phyloP scores from a whole-genome alignment of 2,888 invertebrate species.

The Leucophora obtusa region DNA sequence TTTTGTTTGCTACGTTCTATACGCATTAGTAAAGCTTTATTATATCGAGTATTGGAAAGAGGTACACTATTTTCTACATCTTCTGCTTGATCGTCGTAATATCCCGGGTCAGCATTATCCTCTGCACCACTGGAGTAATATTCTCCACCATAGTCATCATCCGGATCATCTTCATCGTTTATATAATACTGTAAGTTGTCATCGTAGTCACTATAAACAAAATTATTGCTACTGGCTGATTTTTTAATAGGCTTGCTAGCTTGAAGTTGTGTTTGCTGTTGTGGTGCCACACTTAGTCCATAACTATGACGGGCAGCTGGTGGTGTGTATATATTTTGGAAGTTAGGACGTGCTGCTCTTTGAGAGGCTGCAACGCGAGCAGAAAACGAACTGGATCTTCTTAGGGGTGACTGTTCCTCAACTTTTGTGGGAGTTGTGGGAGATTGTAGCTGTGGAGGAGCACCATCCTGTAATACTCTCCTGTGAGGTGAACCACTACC shows the following conservation, averaged over 20 bases:
- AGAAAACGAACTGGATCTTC: constrained; percentile 85
- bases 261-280: constrained; percentile 46
- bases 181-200: constrained; percentile 78
- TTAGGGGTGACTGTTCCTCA: constrained; percentile 78
- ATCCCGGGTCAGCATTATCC: constrained; percentile 69
- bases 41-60: constrained; percentile 82
- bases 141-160: constrained; percentile 71
- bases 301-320: constrained; percentile 74
- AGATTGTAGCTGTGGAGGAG: constrained; percentile 65
- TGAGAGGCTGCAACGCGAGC: constrained; percentile 74
- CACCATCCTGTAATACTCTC: constrained; percentile 53
- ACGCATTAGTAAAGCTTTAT: constrained; percentile 86
- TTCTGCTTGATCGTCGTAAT: constrained; percentile 52
- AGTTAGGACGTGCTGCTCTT: constrained; percentile 71
- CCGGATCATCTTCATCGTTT: constrained; percentile 77
- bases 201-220: constrained; percentile 77
- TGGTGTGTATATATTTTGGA: constrained; percentile 75
- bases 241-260: constrained; percentile 73
- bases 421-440: constrained; percentile 53
- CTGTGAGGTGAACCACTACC: constrained; percentile 56
- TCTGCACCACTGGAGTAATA: constrained; percentile 76
- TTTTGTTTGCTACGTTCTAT: constrained; percentile 78
- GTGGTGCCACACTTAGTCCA: constrained; percentile 56
- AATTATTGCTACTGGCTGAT: constrained; percentile 78
- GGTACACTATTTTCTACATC: constrained; percentile 69